Conservation (phyloP, 2,888 invertebrate species). For the Mechanitis messenoides region DNA sequence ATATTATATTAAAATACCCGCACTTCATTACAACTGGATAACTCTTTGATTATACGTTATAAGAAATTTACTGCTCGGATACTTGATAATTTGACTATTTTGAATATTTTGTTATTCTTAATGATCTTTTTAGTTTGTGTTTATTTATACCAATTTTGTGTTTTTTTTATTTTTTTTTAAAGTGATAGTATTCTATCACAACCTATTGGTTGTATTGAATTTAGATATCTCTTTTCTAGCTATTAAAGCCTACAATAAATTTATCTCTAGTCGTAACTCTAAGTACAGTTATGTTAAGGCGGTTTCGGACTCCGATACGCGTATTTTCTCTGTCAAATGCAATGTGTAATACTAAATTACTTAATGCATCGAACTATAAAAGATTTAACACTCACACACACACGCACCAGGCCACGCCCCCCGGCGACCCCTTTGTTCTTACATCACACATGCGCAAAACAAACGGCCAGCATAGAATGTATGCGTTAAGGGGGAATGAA, state of each 20-base stretch:
- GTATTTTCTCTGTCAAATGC: conserved; percentile 57
- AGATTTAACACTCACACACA: conserved; percentile 61
- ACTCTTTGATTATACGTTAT: conserved; percentile 7
- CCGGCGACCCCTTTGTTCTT: conserved; percentile 54
- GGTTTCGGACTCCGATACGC: conserved; percentile 7
- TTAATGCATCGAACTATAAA: conserved; percentile 75
- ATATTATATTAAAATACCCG: conserved; percentile 49
- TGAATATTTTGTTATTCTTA: too few relatives aligned
- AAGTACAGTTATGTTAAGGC: background rate
- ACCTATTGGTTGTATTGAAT: too few relatives aligned
- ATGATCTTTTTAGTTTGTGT: background rate
- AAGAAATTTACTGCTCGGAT: too few relatives aligned
- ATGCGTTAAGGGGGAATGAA: conserved; percentile 52
- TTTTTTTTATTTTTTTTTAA: background rate
- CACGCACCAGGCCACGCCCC: conserved; percentile 47
- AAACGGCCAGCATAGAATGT: conserved; percentile 27
- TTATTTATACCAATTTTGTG: background rate
- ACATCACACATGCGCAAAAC: conserved; percentile 54
- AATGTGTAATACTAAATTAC: conserved; percentile 72
- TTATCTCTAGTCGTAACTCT: background rate
- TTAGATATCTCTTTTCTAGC: too few relatives aligned
- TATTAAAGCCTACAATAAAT: background rate
- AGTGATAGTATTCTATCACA: too few relatives aligned
- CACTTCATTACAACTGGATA: conserved; percentile 10
- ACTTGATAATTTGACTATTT: too few relatives aligned